A percentile compares a stretch with the other conserved stretches of the same genome.
Conservation (phyloP, 2,888 invertebrate species). For the Apamea sordens region DNA sequence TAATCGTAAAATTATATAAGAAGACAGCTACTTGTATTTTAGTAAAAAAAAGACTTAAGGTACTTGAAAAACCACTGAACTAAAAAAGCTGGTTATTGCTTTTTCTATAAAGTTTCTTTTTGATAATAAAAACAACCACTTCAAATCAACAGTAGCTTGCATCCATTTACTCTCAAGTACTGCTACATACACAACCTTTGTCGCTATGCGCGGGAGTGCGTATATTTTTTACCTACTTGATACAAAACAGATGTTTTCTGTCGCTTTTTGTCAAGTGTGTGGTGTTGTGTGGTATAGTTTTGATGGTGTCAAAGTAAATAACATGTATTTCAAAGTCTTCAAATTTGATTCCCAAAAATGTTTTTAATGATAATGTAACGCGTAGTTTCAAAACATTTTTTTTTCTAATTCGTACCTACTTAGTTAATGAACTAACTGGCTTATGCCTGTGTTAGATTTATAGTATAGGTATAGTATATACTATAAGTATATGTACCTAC, state of each 20-base stretch:
- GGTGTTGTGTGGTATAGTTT: background rate
- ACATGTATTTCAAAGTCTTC: background rate
- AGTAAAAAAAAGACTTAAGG: background rate
- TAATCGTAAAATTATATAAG: constrained; percentile 28
- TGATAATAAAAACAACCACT: constrained; percentile 47
- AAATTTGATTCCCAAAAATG: background rate
- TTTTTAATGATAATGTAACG: background rate
- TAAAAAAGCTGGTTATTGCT: background rate
- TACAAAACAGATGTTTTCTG: constrained; percentile 45
- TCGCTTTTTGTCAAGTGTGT: constrained; percentile 24
- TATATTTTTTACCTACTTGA: constrained; percentile 51
- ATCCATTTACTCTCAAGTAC: constrained; percentile 52
- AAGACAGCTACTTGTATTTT: constrained; percentile 10
- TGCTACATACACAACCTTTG: constrained; percentile 28
- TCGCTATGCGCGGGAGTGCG: constrained; percentile 40
- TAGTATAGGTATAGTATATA: no score
- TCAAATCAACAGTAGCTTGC: constrained; percentile 50
- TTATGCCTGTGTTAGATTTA: no score
- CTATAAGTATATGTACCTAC: no score
- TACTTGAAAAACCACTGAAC: constrained; percentile 31
- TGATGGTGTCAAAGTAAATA: background rate
- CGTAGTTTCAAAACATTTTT: background rate
- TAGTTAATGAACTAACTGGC: background rate
- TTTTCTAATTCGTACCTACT: no score
- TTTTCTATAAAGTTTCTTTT: background rate